phyloP scores from a whole-genome alignment of 2,113 vertebrate genomes.

The Coryphaenoides rupestris region DNA sequence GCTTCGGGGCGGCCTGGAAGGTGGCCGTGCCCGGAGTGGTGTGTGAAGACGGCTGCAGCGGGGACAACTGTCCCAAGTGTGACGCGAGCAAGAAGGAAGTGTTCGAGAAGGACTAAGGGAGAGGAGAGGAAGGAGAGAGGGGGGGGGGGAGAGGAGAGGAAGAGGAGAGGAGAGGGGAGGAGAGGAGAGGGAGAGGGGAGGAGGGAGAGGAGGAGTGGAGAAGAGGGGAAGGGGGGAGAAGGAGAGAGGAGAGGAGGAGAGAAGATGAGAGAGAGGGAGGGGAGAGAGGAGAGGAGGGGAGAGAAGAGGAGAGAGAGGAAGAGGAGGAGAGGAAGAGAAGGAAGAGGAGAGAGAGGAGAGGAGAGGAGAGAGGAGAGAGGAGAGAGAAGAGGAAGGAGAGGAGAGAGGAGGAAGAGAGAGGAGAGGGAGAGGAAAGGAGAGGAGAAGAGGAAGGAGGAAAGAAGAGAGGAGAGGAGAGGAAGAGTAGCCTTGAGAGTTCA shows the following conservation, averaged over 20 bases:
- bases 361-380: too few relatives aligned
- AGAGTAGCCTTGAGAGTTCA: too few relatives aligned
- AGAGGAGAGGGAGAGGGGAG: neutral
- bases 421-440: neutral
- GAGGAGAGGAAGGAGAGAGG: neutral
- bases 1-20: conserved; percentile 54
- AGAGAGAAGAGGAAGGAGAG: too few relatives aligned
- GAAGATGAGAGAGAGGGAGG: neutral
- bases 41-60: conserved; percentile 52
- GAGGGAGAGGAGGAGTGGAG: neutral
- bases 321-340: too few relatives aligned
- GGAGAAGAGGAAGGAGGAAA: neutral
- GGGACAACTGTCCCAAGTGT: conserved; percentile 27
- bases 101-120: conserved; percentile 47
- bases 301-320: too few relatives aligned
- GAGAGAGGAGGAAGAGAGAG: too few relatives aligned
- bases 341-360: too few relatives aligned
- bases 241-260: neutral
- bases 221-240: neutral
- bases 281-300: too few relatives aligned
- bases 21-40: conserved; percentile 26
- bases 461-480: too few relatives aligned
- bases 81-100: conserved; percentile 22
- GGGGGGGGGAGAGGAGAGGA: neutral
- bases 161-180: neutral